These are phyloP conservation scores for Vireo altiloquus DNA, from an alignment of 2,113 vertebrate species.

Conservation along the genomic window DNA sequence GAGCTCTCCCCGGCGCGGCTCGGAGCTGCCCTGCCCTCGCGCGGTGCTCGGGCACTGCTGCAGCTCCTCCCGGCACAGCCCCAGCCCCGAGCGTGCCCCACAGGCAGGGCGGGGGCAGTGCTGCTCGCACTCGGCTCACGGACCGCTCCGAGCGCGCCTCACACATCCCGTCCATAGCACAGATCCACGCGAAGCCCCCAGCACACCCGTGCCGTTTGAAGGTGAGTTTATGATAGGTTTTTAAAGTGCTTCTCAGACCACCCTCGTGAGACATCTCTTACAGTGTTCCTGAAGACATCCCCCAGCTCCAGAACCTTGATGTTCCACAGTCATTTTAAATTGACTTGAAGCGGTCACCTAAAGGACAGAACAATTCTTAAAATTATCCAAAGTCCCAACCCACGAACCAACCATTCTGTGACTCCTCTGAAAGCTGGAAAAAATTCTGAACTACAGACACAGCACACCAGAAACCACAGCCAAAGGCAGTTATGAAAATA, in stretches of 20 bases:
- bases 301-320: neutral
- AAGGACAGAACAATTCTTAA: neutral
- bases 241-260: neutral
- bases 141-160: neutral
- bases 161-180: neutral
- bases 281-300: neutral
- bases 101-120: neutral
- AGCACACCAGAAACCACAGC: neutral
- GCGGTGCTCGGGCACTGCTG: neutral
- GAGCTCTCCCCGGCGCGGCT: neutral
- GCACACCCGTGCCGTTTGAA: neutral
- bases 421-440: neutral
- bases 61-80: neutral
- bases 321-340: neutral
- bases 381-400: neutral
- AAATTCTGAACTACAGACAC: neutral
- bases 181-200: neutral
- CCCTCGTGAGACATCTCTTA: neutral
- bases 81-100: neutral
- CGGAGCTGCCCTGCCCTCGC: constrained; percentile 25
- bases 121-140: fast-evolving
- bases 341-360: neutral
- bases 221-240: neutral
- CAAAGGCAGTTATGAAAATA: neutral
- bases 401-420: neutral